These are phyloP conservation scores for Oreochromis niloticus DNA, from an alignment of 2,113 vertebrate genomes.

Conservation along the genomic window DNA sequence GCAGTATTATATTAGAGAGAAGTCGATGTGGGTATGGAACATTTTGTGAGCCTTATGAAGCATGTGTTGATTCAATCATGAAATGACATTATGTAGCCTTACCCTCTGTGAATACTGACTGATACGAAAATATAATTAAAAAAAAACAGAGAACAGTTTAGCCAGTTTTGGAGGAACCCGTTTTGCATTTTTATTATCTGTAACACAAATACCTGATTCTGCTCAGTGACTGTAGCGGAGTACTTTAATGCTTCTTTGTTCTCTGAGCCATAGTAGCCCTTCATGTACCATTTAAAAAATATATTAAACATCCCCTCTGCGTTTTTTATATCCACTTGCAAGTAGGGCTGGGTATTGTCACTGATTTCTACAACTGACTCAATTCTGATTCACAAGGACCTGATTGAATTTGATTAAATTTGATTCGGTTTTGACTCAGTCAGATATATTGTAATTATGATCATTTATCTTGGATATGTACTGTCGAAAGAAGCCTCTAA, in stretches of 20 bases:
- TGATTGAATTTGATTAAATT: not conserved
- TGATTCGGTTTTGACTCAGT: not conserved
- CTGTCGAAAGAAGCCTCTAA: not conserved
- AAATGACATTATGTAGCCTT: not conserved
- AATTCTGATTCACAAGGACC: not conserved
- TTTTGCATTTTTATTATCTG: fast-evolving
- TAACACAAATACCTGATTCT: not conserved
- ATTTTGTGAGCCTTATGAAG: not conserved
- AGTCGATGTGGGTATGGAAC: not conserved
- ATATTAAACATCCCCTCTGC: not conserved
- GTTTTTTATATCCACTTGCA: not conserved
- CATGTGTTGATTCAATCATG: not conserved
- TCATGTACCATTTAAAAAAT: not conserved
- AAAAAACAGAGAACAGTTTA: not conserved
- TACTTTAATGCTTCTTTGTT: not conserved
- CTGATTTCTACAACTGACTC: not conserved
- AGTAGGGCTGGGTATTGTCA: not conserved
- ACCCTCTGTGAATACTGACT: not conserved
- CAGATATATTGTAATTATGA: not conserved
- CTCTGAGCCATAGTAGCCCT: not conserved
- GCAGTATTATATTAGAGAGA: not conserved
- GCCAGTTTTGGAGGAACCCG: fast-evolving
- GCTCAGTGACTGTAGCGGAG: fast-evolving
- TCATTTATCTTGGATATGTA: not conserved
- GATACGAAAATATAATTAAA: not conserved